Evolutionary conservation across 2,113 vertebrate genomes (phyloP).

Genomic region (Cranoglanis bouderius): DNA sequence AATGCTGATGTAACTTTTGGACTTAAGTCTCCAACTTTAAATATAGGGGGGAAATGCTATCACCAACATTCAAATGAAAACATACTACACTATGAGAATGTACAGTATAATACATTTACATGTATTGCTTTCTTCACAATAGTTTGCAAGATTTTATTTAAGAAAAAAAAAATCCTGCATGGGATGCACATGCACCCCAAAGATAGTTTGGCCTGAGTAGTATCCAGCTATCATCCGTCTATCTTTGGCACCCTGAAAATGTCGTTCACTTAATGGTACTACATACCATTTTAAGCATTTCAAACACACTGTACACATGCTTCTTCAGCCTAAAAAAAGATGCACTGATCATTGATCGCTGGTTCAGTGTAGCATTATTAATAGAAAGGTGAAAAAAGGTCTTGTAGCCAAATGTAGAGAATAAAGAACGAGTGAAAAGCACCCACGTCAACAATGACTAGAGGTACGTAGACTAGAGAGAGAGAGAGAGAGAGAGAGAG

Average conservation of each 20-base stretch:
- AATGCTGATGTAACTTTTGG: neutral
- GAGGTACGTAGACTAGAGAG: neutral
- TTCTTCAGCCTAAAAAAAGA: neutral
- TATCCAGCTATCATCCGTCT: neutral
- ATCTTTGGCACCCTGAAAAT: neutral
- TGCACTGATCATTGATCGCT: neutral
- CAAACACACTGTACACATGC: neutral
- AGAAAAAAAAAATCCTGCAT: neutral
- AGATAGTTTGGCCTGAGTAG: neutral
- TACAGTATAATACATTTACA: neutral
- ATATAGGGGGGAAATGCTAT: neutral
- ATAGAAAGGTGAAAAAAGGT: neutral
- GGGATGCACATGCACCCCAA: neutral
- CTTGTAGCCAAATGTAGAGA: neutral
- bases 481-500: too few species aligned
- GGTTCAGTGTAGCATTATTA: neutral
- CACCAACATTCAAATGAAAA: neutral
- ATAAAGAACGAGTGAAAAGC: neutral
- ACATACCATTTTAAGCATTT: neutral
- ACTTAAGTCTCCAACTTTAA: neutral
- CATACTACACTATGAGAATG: neutral
- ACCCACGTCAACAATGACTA: neutral
- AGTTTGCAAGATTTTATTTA: neutral
- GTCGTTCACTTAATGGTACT: neutral
- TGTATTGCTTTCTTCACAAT: neutral